phyloP scores from a whole-genome alignment of 1,140 invertebrate species.

The Hyles vespertilio region DNA sequence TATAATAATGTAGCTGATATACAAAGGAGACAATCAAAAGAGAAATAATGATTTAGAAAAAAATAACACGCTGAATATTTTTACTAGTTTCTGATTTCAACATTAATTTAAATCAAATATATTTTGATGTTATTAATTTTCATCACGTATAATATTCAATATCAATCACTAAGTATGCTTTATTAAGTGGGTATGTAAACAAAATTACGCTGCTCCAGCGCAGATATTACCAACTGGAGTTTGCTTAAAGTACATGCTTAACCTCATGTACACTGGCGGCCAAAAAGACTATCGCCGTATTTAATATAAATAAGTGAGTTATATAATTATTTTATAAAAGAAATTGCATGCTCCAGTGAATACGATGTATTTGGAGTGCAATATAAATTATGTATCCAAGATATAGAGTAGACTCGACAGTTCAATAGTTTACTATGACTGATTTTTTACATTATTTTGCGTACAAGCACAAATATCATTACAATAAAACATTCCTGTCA shows the following conservation, averaged over 20 bases:
- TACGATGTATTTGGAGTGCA: too few species aligned
- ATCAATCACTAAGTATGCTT: conserved; percentile 28
- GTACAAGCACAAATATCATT: too few species aligned
- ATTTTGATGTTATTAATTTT: not conserved
- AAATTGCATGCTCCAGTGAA: not conserved
- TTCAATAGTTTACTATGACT: too few species aligned
- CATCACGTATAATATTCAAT: conserved; percentile 12
- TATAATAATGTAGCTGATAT: not conserved
- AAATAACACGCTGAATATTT: conserved; percentile 1
- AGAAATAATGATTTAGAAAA: not conserved
- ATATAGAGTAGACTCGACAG: too few species aligned
- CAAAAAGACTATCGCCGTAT: not conserved
- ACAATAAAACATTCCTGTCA: too few species aligned
- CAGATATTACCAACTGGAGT: conserved; percentile 34
- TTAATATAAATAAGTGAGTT: not conserved
- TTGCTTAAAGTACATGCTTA: conserved; percentile 16
- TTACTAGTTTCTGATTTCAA: too few species aligned
- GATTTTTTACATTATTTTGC: too few species aligned
- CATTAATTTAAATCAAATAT: too few species aligned
- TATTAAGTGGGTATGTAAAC: conserved; percentile 33
- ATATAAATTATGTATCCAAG: too few species aligned
- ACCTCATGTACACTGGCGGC: conserved; percentile 9
- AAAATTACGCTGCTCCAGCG: conserved; percentile 31
- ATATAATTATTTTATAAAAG: not conserved
- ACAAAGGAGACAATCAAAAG: not conserved